Percentiles rank a stretch among this genome's conserved stretches.
These are phyloP conservation scores for Hemistola chrysoprasaria DNA, from an alignment of 2,888 invertebrate species.

Conservation along the genomic window DNA sequence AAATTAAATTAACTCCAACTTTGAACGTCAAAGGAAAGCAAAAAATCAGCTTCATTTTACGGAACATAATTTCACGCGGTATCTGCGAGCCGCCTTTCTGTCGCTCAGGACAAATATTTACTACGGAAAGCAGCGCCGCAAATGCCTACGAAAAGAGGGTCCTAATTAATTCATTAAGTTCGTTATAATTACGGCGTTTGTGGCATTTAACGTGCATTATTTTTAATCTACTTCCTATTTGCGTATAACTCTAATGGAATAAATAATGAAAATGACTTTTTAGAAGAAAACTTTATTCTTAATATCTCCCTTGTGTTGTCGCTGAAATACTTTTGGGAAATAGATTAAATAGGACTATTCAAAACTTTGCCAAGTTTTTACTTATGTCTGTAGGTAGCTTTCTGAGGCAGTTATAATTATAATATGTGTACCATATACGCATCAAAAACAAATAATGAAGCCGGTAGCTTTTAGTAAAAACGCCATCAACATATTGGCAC, in stretches of 20 bases:
- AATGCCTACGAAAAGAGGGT: slow-evolving; percentile 50
- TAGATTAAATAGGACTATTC: no score
- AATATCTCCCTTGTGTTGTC: no score
- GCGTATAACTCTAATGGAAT: background rate
- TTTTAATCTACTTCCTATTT: slow-evolving; percentile 31
- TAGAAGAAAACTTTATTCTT: slow-evolving; percentile 23
- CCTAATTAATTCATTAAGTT: slow-evolving; percentile 73
- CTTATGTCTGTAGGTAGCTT: no score
- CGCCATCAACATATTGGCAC: background rate
- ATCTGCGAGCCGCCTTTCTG: slow-evolving; percentile 59
- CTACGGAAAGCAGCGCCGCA: slow-evolving; percentile 57
- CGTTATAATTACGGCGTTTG: slow-evolving; percentile 64
- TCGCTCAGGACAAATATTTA: slow-evolving; percentile 65
- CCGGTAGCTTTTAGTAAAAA: no score
- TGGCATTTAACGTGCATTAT: slow-evolving; percentile 56
- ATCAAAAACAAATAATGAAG: no score
- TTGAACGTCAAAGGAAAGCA: slow-evolving; percentile 70
- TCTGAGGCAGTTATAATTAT: no score
- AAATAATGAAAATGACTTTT: no score
- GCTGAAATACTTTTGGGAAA: no score
- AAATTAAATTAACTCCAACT: slow-evolving; percentile 77
- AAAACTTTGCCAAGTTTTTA: no score
- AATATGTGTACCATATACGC: no score
- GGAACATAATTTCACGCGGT: slow-evolving; percentile 70
- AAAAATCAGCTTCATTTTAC: slow-evolving; percentile 70